Conservation (phyloP, 2,888 invertebrate genomes). For the Luperina testacea region DNA sequence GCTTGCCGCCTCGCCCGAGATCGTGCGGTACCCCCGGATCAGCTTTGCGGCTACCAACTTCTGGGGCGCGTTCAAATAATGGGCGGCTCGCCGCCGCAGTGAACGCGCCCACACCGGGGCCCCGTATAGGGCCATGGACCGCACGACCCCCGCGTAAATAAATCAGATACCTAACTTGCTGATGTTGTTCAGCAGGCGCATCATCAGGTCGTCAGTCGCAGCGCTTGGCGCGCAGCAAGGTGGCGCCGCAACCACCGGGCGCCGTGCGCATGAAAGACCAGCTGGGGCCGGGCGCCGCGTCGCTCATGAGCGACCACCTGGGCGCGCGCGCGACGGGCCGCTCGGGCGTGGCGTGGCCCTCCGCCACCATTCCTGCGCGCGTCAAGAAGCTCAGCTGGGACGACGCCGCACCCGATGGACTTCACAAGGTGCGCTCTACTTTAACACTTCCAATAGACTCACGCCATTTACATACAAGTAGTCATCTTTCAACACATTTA, state of each 20-base stretch:
- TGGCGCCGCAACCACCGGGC: constrained; percentile 77
- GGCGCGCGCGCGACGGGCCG: constrained; percentile 74
- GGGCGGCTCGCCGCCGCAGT: too few species aligned
- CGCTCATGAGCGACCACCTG: constrained; percentile 85
- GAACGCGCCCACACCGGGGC: too few species aligned
- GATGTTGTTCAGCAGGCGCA: constrained; percentile 15
- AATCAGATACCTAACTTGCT: background rate
- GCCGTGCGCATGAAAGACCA: constrained; percentile 56
- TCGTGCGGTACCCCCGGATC: too few species aligned
- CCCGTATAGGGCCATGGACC: too few species aligned
- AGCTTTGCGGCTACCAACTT: too few species aligned
- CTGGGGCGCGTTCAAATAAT: too few species aligned
- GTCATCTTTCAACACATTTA: background rate
- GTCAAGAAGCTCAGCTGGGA: constrained; percentile 94
- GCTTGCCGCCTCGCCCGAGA: too few species aligned
- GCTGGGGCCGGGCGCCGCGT: constrained; percentile 72
- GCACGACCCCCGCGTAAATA: too few species aligned
- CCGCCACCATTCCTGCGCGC: constrained; percentile 92
- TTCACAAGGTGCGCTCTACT: constrained; percentile 52
- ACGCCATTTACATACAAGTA: background rate
- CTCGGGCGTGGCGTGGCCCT: constrained; percentile 91
- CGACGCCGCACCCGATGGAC: constrained; percentile 65
- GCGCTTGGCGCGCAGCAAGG: constrained; percentile 74
- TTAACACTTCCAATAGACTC: background rate
- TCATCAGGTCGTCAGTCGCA: constrained; percentile 71